These are phyloP conservation scores for Glomeris marginata DNA, from an alignment of 2,888 invertebrate species.

Conservation along the genomic window DNA sequence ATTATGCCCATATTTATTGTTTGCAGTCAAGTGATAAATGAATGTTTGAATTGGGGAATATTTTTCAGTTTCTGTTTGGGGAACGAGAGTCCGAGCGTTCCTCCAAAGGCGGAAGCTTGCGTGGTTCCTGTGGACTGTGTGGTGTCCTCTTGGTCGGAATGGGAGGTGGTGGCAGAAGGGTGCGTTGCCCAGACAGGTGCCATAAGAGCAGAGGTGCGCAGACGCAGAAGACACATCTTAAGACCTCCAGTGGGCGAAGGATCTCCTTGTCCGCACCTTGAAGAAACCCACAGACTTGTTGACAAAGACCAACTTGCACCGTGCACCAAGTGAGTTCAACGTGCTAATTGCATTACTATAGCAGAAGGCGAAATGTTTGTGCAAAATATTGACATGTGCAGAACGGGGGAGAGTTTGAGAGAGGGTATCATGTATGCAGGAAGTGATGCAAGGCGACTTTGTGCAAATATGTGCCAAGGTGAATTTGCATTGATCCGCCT, in stretches of 20 bases:
- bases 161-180: slow-evolving; percentile 40
- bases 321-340: slow-evolving; percentile 20
- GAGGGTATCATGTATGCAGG: too few relatives aligned
- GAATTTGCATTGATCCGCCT: too few relatives aligned
- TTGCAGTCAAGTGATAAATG: neutral
- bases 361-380: too few relatives aligned
- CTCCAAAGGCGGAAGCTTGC: slow-evolving; percentile 30
- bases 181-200: slow-evolving; percentile 30
- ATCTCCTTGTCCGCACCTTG: slow-evolving; percentile 28
- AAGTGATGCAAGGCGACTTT: too few relatives aligned
- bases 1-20: too few relatives aligned
- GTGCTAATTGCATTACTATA: too few relatives aligned
- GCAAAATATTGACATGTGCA: too few relatives aligned
- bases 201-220: slow-evolving; percentile 27
- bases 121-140: slow-evolving; percentile 40
- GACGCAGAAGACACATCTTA: slow-evolving; percentile 25
- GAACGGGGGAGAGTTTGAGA: too few relatives aligned
- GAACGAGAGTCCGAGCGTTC: slow-evolving; percentile 21
- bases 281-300: slow-evolving; percentile 26
- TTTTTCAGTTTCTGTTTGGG: slow-evolving; percentile 18
- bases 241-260: slow-evolving; percentile 28
- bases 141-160: slow-evolving; percentile 43
- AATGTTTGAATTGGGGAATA: slow-evolving; percentile 4
- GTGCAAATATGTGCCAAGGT: too few relatives aligned
- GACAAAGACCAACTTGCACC: slow-evolving; percentile 24